Evolutionary conservation across 2,888 invertebrate species (phyloP).

Genomic region (Sicus ferrugineus): DNA sequence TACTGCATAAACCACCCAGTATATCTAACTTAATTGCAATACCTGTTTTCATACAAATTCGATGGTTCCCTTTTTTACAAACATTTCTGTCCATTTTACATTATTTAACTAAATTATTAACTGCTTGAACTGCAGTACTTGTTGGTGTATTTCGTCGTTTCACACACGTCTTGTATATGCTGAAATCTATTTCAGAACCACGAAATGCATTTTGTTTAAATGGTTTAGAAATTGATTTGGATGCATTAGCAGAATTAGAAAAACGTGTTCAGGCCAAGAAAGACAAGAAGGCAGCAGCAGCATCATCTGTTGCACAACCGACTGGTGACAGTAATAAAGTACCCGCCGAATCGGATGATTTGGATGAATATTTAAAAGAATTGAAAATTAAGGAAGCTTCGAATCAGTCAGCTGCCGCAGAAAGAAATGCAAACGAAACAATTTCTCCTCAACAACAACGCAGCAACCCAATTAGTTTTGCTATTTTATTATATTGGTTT

Average conservation of each 20-base stretch:
- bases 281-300: constrained; percentile 27
- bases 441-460: constrained; percentile 31
- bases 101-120: no score
- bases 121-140: no score
- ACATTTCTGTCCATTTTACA: no score
- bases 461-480: constrained; percentile 50
- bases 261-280: constrained; percentile 58
- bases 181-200: constrained; percentile 56
- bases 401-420: constrained; percentile 18
- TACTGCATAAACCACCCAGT: no score
- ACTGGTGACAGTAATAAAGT: constrained; percentile 25
- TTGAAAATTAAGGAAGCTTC: constrained; percentile 54
- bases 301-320: not conserved
- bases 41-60: no score
- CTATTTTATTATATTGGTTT: constrained; percentile 61
- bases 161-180: no score
- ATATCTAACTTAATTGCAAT: no score
- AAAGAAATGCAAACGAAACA: constrained; percentile 22
- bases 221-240: constrained; percentile 65
- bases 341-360: constrained; percentile 55
- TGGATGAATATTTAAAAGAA: constrained; percentile 63
- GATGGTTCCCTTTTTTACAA: no score
- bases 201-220: constrained; percentile 62
- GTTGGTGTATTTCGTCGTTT: no score
- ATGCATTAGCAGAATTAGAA: constrained; percentile 63